Percentiles rank a stretch among this genome's conserved stretches.
Evolutionary conservation across 2,113 vertebrate species (phyloP).

Genomic region (Columbina picui): DNA sequence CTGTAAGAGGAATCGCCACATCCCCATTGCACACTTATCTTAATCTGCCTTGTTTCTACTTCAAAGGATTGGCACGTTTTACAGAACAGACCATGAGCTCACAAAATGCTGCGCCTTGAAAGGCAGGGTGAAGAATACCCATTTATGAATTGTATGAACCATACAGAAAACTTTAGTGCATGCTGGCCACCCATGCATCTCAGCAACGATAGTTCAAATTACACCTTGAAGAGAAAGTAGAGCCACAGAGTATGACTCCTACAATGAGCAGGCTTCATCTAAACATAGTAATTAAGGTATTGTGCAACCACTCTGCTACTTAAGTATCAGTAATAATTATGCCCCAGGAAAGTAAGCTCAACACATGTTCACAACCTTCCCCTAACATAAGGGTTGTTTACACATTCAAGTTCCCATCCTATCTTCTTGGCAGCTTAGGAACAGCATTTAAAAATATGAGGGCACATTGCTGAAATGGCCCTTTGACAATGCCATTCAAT

Average conservation of each 20-base stretch:
- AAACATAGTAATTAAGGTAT: conserved; percentile 50
- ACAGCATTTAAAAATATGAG: neutral
- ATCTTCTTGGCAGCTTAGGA: conserved; percentile 1
- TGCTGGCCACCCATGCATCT: neutral
- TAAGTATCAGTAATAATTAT: conserved; percentile 37
- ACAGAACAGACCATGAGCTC: neutral
- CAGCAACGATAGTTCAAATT: conserved; percentile 29
- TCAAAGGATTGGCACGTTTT: neutral
- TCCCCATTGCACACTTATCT: neutral
- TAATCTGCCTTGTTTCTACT: neutral
- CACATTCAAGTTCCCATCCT: neutral
- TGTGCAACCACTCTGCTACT: conserved; percentile 33
- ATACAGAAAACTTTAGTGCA: neutral
- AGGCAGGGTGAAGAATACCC: neutral
- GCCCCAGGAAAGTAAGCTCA: conserved; percentile 54
- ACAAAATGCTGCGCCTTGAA: neutral
- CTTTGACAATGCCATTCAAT: neutral
- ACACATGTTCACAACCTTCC: conserved; percentile 12
- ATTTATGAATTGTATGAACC: neutral
- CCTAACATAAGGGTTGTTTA: conserved; percentile 21
- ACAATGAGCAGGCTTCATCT: conserved; percentile 19
- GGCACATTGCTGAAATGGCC: neutral
- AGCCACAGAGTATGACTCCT: conserved; percentile 45
- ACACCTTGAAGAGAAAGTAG: conserved; percentile 67
- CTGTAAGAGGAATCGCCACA: neutral